Evolutionary conservation across 1,140 invertebrate genomes (phyloP), one percentile per base, ranked within the genome.

Genomic region (Micrasema minimum): DNA sequence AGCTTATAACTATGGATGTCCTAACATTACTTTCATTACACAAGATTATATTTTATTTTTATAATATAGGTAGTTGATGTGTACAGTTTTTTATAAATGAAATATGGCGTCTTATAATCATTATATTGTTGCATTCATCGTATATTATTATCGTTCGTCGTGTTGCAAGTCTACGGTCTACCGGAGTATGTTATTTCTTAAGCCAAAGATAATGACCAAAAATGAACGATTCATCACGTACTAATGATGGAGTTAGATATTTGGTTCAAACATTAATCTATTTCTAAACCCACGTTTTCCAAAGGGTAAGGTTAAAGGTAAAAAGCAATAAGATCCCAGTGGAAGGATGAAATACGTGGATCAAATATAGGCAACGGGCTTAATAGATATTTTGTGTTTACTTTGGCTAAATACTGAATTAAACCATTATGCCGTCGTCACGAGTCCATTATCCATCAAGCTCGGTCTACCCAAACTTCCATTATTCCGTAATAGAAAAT

Each of bases 351-450:
- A 70, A 74, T 70, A 74, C n/a, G n/a, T n/a, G n/a, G 67, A 74
- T 74, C 67, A 74, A 74, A 61, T 66, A 57, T 43, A 57, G 51
- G 53, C 26, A 50, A 59, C 50, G 20, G 57, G 55, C 43, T 46
- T 73, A 73, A 73, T 73, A 69, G 71, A 73, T 73, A 73, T 69
- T 50, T 57, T 68, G 59, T 73, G 71, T 73, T 72, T 73, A 43
- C 45, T 64, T 64, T 46, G 38, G 55, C 37, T 35, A 38, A n/a
- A 55, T 41, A 59, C 31, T 59, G 55, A 59, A 59, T 59, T 59
- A 55, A 59, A 59, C 55, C 55, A 43, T 59, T 59, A 41, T 38
- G 16, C 55, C 37, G 14, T 59, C 55, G 38, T 59, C 55, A 59
- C 55, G 37, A 22, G 18, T 41, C 11, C 26, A 31, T 31, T 31